A percentile compares a stretch with the other conserved stretches of the same genome.
phyloP scores from a whole-genome alignment of 2,888 invertebrate species.

The Synergus japonicus region DNA sequence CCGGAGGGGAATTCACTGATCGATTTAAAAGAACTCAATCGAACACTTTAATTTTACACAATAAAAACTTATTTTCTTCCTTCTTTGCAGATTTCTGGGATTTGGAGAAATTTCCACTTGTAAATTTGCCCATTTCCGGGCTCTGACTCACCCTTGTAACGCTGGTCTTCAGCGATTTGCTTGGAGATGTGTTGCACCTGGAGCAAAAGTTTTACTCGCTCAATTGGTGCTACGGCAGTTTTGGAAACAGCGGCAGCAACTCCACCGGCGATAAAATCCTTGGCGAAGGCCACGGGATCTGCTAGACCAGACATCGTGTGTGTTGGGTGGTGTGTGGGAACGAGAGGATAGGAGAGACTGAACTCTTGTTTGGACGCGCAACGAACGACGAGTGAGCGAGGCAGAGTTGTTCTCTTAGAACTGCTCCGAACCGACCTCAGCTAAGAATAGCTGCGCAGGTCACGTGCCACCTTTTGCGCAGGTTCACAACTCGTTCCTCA shows the following conservation, averaged over 20 bases:
- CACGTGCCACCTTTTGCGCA: conserved; percentile 74
- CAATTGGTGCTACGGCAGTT: conserved; percentile 96
- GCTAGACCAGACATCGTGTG: conserved; percentile 77
- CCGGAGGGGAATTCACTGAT: not conserved
- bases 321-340: conserved; percentile 52
- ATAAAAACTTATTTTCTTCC: not conserved
- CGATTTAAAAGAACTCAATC: not conserved
- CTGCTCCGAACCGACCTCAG: conserved; percentile 63
- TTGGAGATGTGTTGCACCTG: conserved; percentile 97
- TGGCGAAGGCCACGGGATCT: conserved; percentile 91
- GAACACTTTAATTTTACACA: not conserved
- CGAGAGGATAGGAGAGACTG: conserved; percentile 62
- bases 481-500: conserved; percentile 51
- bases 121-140: not conserved
- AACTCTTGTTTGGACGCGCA: conserved; percentile 79
- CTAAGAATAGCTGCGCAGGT: conserved; percentile 76
- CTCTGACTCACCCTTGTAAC: conserved; percentile 90
- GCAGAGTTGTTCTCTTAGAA: conserved; percentile 59
- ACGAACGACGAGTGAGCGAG: conserved; percentile 79
- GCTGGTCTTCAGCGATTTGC: conserved; percentile 89
- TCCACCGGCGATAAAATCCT: conserved; percentile 95
- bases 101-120: not conserved
- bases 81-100: not conserved
- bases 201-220: conserved; percentile 94
- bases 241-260: conserved; percentile 96